Base-by-base conservation (phyloP, 92 coral and sea anemone genomes). In the Phenganax marumi region DNA sequence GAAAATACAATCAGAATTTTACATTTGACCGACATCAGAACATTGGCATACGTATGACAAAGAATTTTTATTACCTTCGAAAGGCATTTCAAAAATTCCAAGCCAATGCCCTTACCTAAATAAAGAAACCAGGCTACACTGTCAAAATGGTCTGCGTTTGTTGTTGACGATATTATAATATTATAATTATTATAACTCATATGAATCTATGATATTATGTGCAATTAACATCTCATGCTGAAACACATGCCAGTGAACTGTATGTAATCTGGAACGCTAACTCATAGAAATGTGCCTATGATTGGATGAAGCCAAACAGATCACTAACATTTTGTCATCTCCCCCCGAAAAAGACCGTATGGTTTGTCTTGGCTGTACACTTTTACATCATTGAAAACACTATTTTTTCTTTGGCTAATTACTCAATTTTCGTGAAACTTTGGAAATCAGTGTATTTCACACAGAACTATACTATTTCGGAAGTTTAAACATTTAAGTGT, bases 81-180 rank as follows among this genome's bases (percentile, higher is more conserved):
- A 24, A 75, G 66, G 33, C 65, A 75, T 52, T 54, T 75, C 23
- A 75, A 18, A 52, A 75, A 75, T 26, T 75, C 80, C 23, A 21
- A 17, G n/a, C 80, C 80, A 75, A 75, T 26, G 53, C 80, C 64
- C 23, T 75, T 53, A 52, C 80, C 80, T 75, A 22, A 8, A 75
- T 10, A 75, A 2, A 26, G 8, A 12, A 24, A 53, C 19, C 18
- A 73, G 26, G 48, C 17, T 13, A 14, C 47, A 14, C 12, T 63
- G 6, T 12, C 25, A 63, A 18, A 0, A 63, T 13, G 1, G 16
- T 14, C 63, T 0, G 17, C 16, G 7, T 56, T 13, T 19, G 21
- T 56, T 56, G 3, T 14, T 4, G 63, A 56, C 2, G 50, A 11
- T 14, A 39, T 39, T 16, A 25, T 4, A 23, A 12, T 19, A 25